Percentiles rank a stretch among this genome's conserved stretches.
Evolutionary conservation across 2,797 vertebrate genomes (phyloP).

Genomic region (Phalanger gymnotis): DNA sequence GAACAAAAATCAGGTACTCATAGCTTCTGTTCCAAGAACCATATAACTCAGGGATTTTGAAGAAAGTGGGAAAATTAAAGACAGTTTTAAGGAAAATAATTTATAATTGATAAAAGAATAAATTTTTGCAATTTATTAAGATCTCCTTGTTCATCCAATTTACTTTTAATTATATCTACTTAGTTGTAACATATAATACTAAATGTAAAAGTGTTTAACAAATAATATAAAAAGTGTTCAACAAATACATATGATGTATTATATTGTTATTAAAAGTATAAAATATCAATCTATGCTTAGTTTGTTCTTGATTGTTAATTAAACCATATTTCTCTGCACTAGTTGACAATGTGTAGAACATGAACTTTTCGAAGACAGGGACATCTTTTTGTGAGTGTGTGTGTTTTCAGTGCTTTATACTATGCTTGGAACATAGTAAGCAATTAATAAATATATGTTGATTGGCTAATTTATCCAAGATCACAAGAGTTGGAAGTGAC

Average conservation of each 20-base stretch:
- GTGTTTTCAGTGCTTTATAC: neutral
- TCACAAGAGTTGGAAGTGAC: neutral
- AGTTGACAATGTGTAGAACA: neutral
- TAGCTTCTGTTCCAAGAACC: neutral
- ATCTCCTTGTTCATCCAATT: neutral
- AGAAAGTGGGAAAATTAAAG: neutral
- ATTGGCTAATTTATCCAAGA: too few species aligned
- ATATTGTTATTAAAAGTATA: too few species aligned
- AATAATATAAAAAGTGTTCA: neutral
- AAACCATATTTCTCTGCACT: neutral
- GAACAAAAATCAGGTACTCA: neutral
- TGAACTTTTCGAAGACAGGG: too few species aligned
- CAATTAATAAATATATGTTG: too few species aligned
- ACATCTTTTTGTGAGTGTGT: too few species aligned
- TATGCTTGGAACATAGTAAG: neutral
- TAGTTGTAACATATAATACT: neutral
- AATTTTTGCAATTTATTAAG: neutral
- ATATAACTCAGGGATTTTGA: neutral
- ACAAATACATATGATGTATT: neutral
- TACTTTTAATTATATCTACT: neutral
- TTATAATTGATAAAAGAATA: neutral
- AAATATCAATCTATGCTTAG: too few species aligned
- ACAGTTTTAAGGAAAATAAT: neutral
- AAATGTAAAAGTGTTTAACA: neutral
- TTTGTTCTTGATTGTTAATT: neutral